A percentile compares a stretch with the other conserved stretches of the same genome.
These are phyloP conservation scores for Melanotaenia parkinsoni DNA, from an alignment of 2,797 vertebrate species.

Conservation along the genomic window DNA sequence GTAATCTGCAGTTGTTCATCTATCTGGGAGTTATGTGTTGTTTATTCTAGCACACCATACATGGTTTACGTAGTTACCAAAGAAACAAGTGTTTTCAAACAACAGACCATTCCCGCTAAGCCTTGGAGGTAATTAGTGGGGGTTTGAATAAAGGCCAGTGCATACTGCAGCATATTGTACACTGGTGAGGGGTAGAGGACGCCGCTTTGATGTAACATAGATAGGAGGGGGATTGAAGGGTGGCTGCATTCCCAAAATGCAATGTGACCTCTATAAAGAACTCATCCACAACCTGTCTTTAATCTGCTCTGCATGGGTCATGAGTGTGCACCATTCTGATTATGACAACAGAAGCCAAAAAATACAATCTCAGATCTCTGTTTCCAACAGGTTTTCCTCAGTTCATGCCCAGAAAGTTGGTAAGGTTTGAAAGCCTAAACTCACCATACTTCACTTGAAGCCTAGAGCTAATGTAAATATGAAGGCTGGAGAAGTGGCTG, in stretches of 20 bases:
- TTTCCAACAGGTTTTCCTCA: slow-evolving; percentile 14
- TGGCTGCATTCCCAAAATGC: slow-evolving; percentile 63
- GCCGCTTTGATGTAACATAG: slow-evolving; percentile 62
- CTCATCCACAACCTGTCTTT: slow-evolving; percentile 34
- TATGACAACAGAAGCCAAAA: slow-evolving; percentile 36
- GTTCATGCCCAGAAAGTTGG: slow-evolving; percentile 8
- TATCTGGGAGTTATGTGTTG: slow-evolving; percentile 16
- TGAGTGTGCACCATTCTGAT: slow-evolving; percentile 37
- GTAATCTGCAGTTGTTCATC: slow-evolving; percentile 44
- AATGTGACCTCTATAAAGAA: slow-evolving; percentile 58
- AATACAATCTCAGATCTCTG: slow-evolving; percentile 24
- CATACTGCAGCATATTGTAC: slow-evolving; percentile 38
- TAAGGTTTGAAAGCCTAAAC: background rate
- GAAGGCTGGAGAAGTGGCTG: slow-evolving; percentile 7
- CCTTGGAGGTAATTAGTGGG: slow-evolving; percentile 62
- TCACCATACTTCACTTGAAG: background rate
- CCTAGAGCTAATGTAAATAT: background rate
- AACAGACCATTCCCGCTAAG: slow-evolving; percentile 52
- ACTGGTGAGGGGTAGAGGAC: slow-evolving; percentile 42
- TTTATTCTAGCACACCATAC: slow-evolving; percentile 36
- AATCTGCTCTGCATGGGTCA: slow-evolving; percentile 49
- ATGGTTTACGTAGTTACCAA: slow-evolving; percentile 57
- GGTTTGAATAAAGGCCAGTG: slow-evolving; percentile 63
- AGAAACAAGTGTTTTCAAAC: slow-evolving; percentile 69
- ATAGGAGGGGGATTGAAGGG: slow-evolving; percentile 47